These are phyloP conservation scores for Passerina amoena DNA, from an alignment of 2,113 vertebrate species.

Conservation along the genomic window DNA sequence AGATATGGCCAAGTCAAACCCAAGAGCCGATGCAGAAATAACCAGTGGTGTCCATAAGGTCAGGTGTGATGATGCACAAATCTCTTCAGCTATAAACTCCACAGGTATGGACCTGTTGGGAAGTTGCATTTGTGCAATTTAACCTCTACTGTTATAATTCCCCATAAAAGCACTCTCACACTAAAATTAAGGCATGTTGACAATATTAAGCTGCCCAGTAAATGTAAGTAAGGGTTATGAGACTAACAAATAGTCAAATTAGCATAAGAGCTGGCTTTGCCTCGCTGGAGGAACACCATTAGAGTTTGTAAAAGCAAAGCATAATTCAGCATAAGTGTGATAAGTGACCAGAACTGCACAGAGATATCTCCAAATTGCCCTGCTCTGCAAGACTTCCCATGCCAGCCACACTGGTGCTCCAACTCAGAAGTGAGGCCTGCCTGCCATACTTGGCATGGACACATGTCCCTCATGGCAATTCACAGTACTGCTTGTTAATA, in stretches of 20 bases:
- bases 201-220: slow-evolving; percentile 7
- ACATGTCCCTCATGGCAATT: background rate
- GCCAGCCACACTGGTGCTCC: background rate
- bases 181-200: background rate
- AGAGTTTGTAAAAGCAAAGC: background rate
- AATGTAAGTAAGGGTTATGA: slow-evolving; percentile 36
- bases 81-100: background rate
- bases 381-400: background rate
- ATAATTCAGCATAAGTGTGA: background rate
- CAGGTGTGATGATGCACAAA: rapidly evolving
- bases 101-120: background rate
- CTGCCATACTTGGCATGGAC: background rate
- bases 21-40: background rate
- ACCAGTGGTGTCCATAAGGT: background rate
- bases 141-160: background rate
- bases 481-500: background rate
- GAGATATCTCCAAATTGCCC: background rate
- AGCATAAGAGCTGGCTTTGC: slow-evolving; percentile 36
- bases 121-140: background rate
- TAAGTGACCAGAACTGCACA: background rate
- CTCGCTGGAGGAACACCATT: background rate
- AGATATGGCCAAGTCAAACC: background rate
- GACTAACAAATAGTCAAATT: slow-evolving; percentile 32
- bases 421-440: background rate
- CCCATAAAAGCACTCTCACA: background rate